Evolutionary conservation across 2,797 vertebrate species (phyloP).

Genomic region (Epinephelus malabaricus): DNA sequence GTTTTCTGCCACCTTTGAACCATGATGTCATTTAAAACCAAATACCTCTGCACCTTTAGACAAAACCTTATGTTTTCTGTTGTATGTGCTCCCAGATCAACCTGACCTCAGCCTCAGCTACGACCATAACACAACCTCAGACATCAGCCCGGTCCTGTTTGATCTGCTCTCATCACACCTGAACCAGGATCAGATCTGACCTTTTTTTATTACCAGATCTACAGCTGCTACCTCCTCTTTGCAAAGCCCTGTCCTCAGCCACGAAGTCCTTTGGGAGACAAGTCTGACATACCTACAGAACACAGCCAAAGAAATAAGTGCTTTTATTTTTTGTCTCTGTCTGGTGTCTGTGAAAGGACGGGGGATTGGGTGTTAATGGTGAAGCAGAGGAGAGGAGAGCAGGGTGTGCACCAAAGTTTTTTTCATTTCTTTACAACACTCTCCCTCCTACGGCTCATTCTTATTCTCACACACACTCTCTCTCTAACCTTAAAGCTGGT

Average conservation of each 20-base stretch:
- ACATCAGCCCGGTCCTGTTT: slow-evolving; percentile 54
- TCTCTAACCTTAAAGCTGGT: slow-evolving; percentile 20
- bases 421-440: neutral
- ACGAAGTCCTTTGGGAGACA: slow-evolving; percentile 20
- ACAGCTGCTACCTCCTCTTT: slow-evolving; percentile 72
- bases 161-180: slow-evolving; percentile 47
- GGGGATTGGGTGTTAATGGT: slow-evolving; percentile 14
- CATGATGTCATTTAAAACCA: neutral
- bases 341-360: slow-evolving; percentile 13
- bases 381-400: slow-evolving; percentile 18
- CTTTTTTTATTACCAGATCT: slow-evolving; percentile 19
- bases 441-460: neutral
- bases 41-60: neutral
- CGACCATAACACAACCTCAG: slow-evolving; percentile 55
- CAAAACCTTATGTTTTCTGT: slow-evolving; percentile 22
- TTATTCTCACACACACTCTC: slow-evolving; percentile 20
- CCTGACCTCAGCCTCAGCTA: slow-evolving; percentile 49
- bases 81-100: slow-evolving; percentile 34
- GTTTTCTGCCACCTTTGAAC: slow-evolving; percentile 26
- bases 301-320: slow-evolving; percentile 63
- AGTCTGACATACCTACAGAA: slow-evolving; percentile 6
- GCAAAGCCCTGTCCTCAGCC: slow-evolving; percentile 36
- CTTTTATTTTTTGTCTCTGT: slow-evolving; percentile 17
- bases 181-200: slow-evolving; percentile 49
- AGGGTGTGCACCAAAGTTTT: slow-evolving; percentile 38